Percentiles rank a stretch among this genome's conserved stretches.
These are phyloP conservation scores for Pelochelys cantorii DNA, from an alignment of 2,797 vertebrate species.

Conservation along the genomic window DNA sequence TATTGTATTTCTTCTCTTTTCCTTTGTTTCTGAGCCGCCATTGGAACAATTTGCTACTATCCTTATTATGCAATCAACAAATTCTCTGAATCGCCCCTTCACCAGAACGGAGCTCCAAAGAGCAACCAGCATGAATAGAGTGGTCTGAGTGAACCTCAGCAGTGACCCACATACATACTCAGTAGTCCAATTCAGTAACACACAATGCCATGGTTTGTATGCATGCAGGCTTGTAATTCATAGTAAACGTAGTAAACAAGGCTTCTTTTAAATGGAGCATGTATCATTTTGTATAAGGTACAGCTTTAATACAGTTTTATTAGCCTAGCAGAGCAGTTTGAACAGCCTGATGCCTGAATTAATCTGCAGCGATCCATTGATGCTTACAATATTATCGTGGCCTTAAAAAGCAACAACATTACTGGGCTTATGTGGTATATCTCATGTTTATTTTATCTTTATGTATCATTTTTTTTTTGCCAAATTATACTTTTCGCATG, in stretches of 20 bases:
- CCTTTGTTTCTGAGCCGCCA: neutral
- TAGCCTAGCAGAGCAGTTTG: neutral
- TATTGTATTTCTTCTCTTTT: neutral
- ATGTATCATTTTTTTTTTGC: neutral
- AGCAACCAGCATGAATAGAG: fast-evolving
- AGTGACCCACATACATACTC: neutral
- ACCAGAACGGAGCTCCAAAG: neutral
- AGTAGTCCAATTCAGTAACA: neutral
- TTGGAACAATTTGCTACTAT: neutral
- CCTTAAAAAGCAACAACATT: neutral
- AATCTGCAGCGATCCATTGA: neutral
- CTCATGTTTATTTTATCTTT: neutral
- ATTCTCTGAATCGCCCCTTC: neutral
- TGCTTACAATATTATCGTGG: neutral
- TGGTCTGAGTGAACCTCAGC: neutral
- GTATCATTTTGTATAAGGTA: neutral
- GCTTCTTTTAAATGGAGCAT: neutral
- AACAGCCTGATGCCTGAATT: neutral
- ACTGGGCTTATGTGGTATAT: neutral
- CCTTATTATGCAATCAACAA: neutral
- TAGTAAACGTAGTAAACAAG: neutral
- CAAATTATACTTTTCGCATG: neutral
- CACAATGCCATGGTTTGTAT: neutral
- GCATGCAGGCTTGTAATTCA: neutral
- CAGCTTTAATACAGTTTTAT: neutral